Conservation (phyloP, 2,113 vertebrate species). For the Dipodomys ordii region DNA sequence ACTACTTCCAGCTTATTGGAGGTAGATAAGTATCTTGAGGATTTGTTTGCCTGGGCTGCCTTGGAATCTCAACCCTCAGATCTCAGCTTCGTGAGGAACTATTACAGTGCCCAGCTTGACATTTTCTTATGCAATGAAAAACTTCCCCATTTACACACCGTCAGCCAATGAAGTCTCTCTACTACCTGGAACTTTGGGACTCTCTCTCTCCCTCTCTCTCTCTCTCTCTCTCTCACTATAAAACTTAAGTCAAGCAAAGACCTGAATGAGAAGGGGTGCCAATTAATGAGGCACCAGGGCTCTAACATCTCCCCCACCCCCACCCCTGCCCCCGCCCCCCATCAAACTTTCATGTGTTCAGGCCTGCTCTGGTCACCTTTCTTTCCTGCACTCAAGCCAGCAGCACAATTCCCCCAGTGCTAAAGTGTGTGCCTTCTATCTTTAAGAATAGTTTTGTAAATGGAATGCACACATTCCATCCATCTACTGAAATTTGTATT, state of each 20-base stretch:
- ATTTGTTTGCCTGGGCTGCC: not conserved
- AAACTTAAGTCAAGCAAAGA: not conserved
- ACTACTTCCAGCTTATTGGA: too few species aligned
- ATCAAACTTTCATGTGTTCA: not conserved
- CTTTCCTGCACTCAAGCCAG: not conserved
- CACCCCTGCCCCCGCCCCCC: not conserved
- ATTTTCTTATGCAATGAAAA: conserved; percentile 18
- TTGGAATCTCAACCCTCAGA: not conserved
- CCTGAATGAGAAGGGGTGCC: not conserved
- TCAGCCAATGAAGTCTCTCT: conserved; percentile 18
- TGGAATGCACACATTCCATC: not conserved
- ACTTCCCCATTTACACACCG: not conserved
- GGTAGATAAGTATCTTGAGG: too few species aligned
- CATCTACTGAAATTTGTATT: not conserved
- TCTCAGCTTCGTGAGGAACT: too few species aligned
- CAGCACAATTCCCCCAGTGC: not conserved
- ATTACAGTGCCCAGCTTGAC: not conserved
- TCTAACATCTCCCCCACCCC: not conserved
- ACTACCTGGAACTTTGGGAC: not conserved
- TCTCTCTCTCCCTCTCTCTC: too few species aligned
- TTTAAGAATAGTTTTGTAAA: conserved; percentile 3
- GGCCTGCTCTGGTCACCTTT: not conserved
- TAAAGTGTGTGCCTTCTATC: not conserved
- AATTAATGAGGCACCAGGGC: not conserved
- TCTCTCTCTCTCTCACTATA: too few species aligned